phyloP scores from a whole-genome alignment of 2,888 invertebrate species.

The Andrena trimmerana region DNA sequence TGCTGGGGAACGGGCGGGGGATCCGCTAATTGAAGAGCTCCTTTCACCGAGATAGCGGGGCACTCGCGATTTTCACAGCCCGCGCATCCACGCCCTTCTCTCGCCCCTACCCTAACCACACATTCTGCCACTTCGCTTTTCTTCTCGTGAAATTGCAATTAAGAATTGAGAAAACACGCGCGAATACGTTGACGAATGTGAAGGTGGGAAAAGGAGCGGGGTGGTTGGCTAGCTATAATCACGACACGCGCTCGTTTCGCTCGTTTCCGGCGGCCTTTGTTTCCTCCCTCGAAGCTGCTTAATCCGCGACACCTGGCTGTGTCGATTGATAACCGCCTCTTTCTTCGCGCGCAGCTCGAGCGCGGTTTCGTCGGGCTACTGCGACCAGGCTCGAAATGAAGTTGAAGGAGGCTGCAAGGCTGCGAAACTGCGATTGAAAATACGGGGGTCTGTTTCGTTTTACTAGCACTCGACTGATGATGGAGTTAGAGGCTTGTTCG shows the following conservation, averaged over 20 bases:
- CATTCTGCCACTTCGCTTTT: background rate
- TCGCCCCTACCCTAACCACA: background rate
- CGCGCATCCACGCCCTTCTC: too few species aligned
- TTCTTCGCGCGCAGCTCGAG: too few species aligned
- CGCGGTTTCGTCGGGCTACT: too few species aligned
- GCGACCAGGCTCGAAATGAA: too few species aligned
- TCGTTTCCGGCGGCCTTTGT: conserved; percentile 26
- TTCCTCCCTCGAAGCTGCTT: conserved; percentile 6
- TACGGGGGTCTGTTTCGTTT: too few species aligned
- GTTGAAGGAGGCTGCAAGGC: too few species aligned
- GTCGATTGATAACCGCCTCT: background rate
- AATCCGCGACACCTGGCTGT: conserved; percentile 16
- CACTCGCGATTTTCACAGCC: conserved; percentile 40
- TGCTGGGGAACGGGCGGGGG: background rate
- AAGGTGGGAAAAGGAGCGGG: background rate
- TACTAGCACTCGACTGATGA: too few species aligned
- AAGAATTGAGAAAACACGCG: conserved; percentile 41
- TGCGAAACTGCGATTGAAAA: too few species aligned
- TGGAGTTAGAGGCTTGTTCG: too few species aligned
- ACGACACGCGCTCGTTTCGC: conserved; percentile 5
- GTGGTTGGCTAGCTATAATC: conserved; percentile 14
- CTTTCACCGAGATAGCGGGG: conserved; percentile 32
- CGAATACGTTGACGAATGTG: background rate
- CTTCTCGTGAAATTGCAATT: conserved; percentile 51
- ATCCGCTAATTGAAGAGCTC: conserved; percentile 69